Evolutionary conservation across 2,888 invertebrate species (phyloP).

Genomic region (Altica lythri): DNA sequence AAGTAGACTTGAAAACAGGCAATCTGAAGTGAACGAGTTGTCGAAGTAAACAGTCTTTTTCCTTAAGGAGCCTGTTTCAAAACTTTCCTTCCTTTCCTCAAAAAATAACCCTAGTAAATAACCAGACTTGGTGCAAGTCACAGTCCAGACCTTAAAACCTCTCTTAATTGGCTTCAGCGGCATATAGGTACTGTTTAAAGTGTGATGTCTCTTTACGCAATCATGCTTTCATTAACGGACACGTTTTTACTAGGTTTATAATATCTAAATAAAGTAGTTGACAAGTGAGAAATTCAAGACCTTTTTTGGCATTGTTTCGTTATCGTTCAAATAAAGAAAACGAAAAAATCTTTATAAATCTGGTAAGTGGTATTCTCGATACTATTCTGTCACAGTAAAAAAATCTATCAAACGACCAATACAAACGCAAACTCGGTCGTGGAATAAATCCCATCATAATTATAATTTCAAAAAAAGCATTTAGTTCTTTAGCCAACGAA

Average conservation of each 20-base stretch:
- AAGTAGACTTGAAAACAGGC: no score
- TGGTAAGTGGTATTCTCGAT: neutral
- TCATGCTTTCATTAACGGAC: constrained; percentile 38
- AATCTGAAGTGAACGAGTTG: no score
- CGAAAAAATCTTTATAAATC: constrained; percentile 1
- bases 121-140: constrained; percentile 6
- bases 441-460: no score
- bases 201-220: constrained; percentile 39
- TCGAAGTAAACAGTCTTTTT: no score
- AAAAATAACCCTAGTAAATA: no score
- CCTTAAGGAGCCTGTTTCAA: no score
- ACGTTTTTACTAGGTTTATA: neutral
- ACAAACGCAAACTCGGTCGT: neutral
- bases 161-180: constrained; percentile 13
- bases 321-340: constrained; percentile 3
- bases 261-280: neutral
- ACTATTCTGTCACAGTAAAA: no score
- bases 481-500: no score
- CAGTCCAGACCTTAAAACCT: constrained; percentile 17
- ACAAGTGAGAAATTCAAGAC: neutral
- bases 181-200: constrained; percentile 11
- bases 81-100: no score
- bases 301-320: neutral
- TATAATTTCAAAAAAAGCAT: no score
- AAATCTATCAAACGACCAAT: neutral